phyloP scores from a whole-genome alignment of 2,888 invertebrate species.

The Cabera pusaria region DNA sequence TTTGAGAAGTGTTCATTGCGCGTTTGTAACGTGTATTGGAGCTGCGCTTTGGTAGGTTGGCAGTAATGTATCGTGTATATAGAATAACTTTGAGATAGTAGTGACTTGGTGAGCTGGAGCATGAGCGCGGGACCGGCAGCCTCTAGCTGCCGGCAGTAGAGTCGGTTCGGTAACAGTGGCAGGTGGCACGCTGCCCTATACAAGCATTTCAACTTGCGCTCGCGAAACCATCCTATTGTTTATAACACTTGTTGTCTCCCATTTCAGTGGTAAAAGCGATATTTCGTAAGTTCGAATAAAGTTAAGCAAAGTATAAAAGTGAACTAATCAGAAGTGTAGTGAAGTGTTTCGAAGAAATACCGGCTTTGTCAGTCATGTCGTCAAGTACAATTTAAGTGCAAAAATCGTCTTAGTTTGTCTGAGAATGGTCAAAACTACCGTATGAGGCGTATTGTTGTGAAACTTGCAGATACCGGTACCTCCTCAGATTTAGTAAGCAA shows the following conservation, averaged over 20 bases:
- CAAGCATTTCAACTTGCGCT: conserved; percentile 56
- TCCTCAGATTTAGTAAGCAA: conserved; percentile 37
- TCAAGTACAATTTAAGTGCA: conserved; percentile 73
- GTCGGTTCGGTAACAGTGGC: conserved; percentile 67
- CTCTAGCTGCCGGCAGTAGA: conserved; percentile 65
- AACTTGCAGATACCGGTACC: conserved; percentile 31
- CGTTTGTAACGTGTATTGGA: neutral
- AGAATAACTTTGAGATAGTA: conserved; percentile 1
- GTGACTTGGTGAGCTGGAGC: conserved; percentile 51
- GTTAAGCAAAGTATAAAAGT: conserved; percentile 38
- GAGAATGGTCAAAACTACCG: conserved; percentile 58
- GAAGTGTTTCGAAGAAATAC: conserved; percentile 69
- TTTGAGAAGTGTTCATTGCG: too few relatives aligned
- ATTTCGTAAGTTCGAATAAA: conserved; percentile 28
- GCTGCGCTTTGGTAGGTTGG: conserved; percentile 1
- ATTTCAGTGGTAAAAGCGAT: conserved; percentile 38
- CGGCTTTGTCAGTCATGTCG: conserved; percentile 62
- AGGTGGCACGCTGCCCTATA: conserved; percentile 66
- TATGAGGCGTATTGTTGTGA: conserved; percentile 56
- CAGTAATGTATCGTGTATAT: conserved; percentile 31
- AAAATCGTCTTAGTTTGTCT: conserved; percentile 59
- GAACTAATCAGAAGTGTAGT: conserved; percentile 58
- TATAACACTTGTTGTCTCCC: conserved; percentile 68
- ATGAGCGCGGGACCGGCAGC: conserved; percentile 61
- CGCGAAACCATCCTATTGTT: conserved; percentile 72